These are phyloP conservation scores for Ophioderma brevispina DNA, from an alignment of 35 echinoderm and acorn worm genomes.

Conservation along the genomic window DNA sequence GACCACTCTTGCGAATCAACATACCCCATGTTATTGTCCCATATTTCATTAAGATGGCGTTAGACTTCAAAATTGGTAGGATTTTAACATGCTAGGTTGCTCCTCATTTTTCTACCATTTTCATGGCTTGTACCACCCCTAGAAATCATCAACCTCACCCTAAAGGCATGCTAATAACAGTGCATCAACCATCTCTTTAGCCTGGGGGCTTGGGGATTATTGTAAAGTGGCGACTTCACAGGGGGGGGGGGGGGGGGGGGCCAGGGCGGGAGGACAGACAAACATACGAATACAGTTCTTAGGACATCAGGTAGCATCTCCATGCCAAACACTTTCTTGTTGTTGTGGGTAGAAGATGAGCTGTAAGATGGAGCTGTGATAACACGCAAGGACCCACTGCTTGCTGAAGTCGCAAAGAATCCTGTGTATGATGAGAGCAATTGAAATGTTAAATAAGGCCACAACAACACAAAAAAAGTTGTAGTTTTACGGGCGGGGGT, in stretches of 20 bases:
- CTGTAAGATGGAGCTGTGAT: constrained; percentile 79
- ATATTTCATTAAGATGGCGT: too few relatives aligned
- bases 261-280: too few relatives aligned
- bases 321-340: constrained; percentile 81
- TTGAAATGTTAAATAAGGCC: too few relatives aligned
- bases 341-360: constrained; percentile 82
- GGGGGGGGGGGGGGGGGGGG: constrained; percentile 34
- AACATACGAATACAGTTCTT: constrained; percentile 63
- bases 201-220: constrained; percentile 83
- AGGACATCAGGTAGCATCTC: constrained; percentile 83
- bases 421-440: too few relatives aligned
- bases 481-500: too few relatives aligned
- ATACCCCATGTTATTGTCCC: too few relatives aligned
- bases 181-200: constrained; percentile 85
- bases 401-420: constrained; percentile 92
- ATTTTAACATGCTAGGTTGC: too few relatives aligned
- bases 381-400: constrained; percentile 66
- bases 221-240: constrained; percentile 64
- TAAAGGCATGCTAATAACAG: constrained; percentile 70
- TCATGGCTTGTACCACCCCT: too few relatives aligned
- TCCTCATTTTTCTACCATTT: too few relatives aligned
- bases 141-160: constrained; percentile 75
- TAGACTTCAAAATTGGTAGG: too few relatives aligned
- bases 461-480: too few relatives aligned
- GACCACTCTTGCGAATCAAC: too few relatives aligned